Evolutionary conservation across 1,140 invertebrate genomes (phyloP).

Genomic region (Meloidogyne exigua): DNA sequence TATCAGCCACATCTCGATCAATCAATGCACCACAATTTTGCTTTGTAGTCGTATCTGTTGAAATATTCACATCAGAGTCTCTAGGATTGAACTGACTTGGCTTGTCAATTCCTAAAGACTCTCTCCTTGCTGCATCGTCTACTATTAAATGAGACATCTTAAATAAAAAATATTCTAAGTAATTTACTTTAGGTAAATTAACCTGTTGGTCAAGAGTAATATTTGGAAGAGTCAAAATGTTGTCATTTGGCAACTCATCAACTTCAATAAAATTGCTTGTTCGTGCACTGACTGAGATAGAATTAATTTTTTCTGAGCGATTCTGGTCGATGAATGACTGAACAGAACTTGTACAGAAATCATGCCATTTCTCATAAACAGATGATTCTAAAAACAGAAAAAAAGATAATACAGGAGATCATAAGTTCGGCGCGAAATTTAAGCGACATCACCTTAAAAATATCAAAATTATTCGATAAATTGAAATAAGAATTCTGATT

Average conservation of each 20-base stretch:
- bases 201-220: constrained; percentile 14
- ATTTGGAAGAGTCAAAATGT: constrained; percentile 18
- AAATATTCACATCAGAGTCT: neutral
- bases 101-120: neutral
- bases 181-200: neutral
- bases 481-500: too few species aligned
- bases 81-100: too few species aligned
- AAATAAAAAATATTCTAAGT: too few species aligned
- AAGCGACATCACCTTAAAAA: too few species aligned
- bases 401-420: too few species aligned
- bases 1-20: constrained; percentile 47
- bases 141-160: neutral
- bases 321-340: constrained; percentile 38
- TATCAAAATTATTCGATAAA: too few species aligned
- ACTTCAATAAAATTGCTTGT: constrained; percentile 34
- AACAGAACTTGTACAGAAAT: constrained; percentile 27
- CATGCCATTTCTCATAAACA: constrained; percentile 31
- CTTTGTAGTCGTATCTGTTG: constrained; percentile 10
- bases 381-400: constrained; percentile 17
- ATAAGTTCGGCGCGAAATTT: too few species aligned
- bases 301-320: constrained; percentile 35
- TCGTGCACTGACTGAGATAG: constrained; percentile 26
- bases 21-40: constrained; percentile 35
- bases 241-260: constrained; percentile 29
- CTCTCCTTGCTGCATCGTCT: neutral